phyloP scores from a whole-genome alignment of 2,113 vertebrate species.

The Hucho hucho region DNA sequence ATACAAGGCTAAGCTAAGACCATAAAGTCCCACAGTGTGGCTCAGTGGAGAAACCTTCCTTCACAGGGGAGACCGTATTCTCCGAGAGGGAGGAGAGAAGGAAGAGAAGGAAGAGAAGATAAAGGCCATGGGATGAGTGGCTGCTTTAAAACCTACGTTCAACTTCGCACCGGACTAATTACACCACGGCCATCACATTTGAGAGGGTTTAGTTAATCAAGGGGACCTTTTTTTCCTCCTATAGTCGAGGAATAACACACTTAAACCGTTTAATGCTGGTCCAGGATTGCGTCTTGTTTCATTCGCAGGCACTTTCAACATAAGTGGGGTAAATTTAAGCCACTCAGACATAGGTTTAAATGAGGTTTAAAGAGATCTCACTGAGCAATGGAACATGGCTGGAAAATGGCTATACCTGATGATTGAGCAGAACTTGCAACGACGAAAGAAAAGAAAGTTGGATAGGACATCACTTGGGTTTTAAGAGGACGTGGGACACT shows the following conservation, averaged over 20 bases:
- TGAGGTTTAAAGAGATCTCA: slow-evolving; percentile 79
- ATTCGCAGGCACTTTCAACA: slow-evolving; percentile 67
- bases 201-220: slow-evolving; percentile 82
- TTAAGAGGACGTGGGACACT: slow-evolving; percentile 65
- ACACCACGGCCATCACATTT: slow-evolving; percentile 75
- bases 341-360: slow-evolving; percentile 64
- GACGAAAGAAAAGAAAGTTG: slow-evolving; percentile 50
- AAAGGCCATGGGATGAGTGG: slow-evolving; percentile 80
- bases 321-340: slow-evolving; percentile 78
- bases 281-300: slow-evolving; percentile 72
- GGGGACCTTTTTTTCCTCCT: slow-evolving; percentile 70
- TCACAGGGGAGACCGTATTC: slow-evolving; percentile 75
- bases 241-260: slow-evolving; percentile 77
- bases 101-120: slow-evolving; percentile 69
- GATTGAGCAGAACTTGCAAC: slow-evolving; percentile 63
- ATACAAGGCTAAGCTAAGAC: slow-evolving; percentile 80
- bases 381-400: slow-evolving; percentile 68
- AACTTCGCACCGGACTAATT: slow-evolving; percentile 76
- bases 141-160: slow-evolving; percentile 78
- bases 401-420: slow-evolving; percentile 75
- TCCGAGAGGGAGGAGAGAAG: slow-evolving; percentile 60
- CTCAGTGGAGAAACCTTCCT: slow-evolving; percentile 70
- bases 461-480: slow-evolving; percentile 64
- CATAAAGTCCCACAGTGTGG: slow-evolving; percentile 63
- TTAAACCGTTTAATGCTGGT: slow-evolving; percentile 77